A percentile compares a stretch with the other conserved stretches of the same genome.
Conservation (phyloP, 2,113 vertebrate species). For the Erythrolamprus reginae region DNA sequence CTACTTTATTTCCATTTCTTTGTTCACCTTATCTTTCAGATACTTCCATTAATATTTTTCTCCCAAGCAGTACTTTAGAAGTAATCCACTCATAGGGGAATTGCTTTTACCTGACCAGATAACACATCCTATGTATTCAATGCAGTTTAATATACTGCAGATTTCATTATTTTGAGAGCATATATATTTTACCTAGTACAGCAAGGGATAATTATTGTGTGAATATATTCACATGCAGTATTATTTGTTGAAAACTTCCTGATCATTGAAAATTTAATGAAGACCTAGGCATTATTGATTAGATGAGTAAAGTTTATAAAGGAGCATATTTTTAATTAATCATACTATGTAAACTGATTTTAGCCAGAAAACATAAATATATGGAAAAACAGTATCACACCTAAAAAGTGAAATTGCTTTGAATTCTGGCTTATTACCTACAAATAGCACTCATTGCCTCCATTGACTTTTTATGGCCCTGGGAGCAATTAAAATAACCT, state of each 20-base stretch:
- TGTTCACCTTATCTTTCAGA: conserved; percentile 42
- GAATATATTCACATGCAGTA: background rate
- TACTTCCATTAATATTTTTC: conserved; percentile 15
- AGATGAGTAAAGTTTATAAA: background rate
- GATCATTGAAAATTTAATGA: background rate
- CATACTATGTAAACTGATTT: background rate
- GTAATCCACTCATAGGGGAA: conserved; percentile 29
- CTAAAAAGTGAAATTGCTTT: background rate
- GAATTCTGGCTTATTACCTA: background rate
- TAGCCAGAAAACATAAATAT: background rate
- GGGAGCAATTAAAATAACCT: background rate
- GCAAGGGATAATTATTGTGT: background rate
- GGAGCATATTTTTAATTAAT: background rate
- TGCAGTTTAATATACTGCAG: conserved; percentile 30
- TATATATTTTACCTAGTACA: background rate
- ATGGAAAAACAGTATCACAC: background rate
- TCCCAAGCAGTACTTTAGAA: conserved; percentile 25
- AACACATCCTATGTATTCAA: conserved; percentile 13
- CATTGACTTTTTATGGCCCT: background rate
- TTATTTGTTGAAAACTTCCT: background rate
- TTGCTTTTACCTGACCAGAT: conserved; percentile 15
- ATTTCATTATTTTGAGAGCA: conserved; percentile 31
- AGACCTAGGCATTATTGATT: background rate
- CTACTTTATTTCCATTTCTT: conserved; percentile 31
- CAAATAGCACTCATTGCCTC: background rate